Evolutionary conservation across 2,888 invertebrate species (phyloP), one percentile per base, ranked within the genome.

Genomic region (Apotomis turbidana): DNA sequence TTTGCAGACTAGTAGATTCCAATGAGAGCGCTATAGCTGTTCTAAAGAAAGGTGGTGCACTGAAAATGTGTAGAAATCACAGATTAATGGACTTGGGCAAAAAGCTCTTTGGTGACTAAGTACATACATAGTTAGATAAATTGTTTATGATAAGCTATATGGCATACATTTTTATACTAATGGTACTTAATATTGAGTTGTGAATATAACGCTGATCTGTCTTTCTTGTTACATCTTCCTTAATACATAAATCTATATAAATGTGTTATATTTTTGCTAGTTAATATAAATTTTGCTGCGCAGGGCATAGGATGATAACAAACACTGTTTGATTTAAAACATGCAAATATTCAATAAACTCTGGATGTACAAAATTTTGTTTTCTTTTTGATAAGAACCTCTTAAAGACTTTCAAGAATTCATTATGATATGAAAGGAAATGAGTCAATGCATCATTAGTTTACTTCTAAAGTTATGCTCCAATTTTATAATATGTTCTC

Each of bases 31-130:
- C 97, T 6, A 94, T 95, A 49, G 94, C 95, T 41, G 97, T 97
- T 52, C 90, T 97, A 59, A 97, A 97, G 87, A 97, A 97, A 85
- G 95, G 95, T 71, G 97, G 97, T 79, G 97, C 97, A 5, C 91
- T 97, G 58, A 95, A 96, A 77, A 97, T 97, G 80, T 97, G 97
- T 86, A 94, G 97, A 83, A 97, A 96, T 86, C 97, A 97, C 87
- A 94, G 97, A 83, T 95, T 97, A 90, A 97, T 97, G 97, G 97
- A 97, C 79, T 93, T 97, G 86, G 97, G 97, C 80, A 97, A 97
- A 91, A 96, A 96, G 86, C 94, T 97, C 76, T 97, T 97, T 89
- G 97, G 97, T 78, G 97, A 97, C 90, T 97, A 96, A 90, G 76
- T 76, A 27, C 27, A 27, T 27, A 27, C 27, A 27, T 27, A 73